Evolutionary conservation across 2,888 invertebrate genomes (phyloP), one percentile per base, ranked within the genome.

Genomic region (Eremobia ochroleuca): DNA sequence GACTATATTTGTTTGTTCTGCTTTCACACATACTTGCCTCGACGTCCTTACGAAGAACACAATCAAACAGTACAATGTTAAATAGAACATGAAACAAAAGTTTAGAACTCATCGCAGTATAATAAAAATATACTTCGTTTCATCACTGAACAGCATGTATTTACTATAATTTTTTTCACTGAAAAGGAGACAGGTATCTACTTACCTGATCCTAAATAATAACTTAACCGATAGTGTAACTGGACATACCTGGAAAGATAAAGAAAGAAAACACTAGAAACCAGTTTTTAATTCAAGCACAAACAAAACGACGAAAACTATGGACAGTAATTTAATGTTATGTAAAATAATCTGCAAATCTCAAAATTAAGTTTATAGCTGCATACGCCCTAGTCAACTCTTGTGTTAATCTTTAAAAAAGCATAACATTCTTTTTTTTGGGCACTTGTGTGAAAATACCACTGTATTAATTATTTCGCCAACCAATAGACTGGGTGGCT

Each of bases 241-340:
- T 67, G 40, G 58, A 83, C 82, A 76, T 83, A 83, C 82, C 85
- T 83, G 85, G 1, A 83, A 83, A 72, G 15, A 80, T 1, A 76
- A 34, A 59, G 4, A 49, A 61, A 76, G 0, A 21, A 59, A 52
- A 21, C 8, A 74, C 85, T 66, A 85, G 66, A 11, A 37, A 55
- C 25, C 5, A 61, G 21, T 2, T 59, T 59, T 21, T 4, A 52
- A 25, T 52, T 52, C 9, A 25, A 25, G 49, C 9, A 25, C 4
- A 59, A 59, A 31, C 3, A 18, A 49, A 21, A 49, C 49, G 8
- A 49, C 21, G 8, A 49, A 49, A 21, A 6, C 2, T 21, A 46
- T 52, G 25, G 9, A 52, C 25, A 52, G n/a, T n/a, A 4, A 52
- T 4, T 52, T n/a, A 52, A n/a, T n/a, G n/a, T 52, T 52, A 52